phyloP scores from a whole-genome alignment of 2,888 invertebrate species.

The Isoperla grammatica region DNA sequence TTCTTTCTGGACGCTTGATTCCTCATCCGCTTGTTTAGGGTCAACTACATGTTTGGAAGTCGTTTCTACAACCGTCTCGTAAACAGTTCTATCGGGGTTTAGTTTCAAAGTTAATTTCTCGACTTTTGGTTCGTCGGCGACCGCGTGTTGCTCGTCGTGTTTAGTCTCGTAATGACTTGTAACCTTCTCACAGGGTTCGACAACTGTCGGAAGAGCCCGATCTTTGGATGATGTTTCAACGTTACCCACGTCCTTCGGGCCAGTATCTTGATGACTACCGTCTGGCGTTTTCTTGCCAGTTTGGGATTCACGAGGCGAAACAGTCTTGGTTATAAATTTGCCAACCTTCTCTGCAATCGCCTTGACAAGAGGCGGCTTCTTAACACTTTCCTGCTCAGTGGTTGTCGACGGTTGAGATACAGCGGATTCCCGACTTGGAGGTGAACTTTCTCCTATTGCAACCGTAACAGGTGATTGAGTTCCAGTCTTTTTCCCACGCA shows the following conservation, averaged over 20 bases:
- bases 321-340: not conserved
- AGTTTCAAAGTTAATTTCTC: conserved; percentile 27
- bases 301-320: not conserved
- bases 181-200: no score
- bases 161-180: no score
- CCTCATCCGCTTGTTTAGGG: not conserved
- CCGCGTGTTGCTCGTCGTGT: not conserved
- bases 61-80: conserved; percentile 1
- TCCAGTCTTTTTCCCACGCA: not conserved
- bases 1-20: conserved; percentile 10
- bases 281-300: no score
- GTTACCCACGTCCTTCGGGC: no score
- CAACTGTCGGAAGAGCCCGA: no score
- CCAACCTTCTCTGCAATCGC: conserved; percentile 1
- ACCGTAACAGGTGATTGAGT: not conserved
- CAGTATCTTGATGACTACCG: no score
- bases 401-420: not conserved
- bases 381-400: not conserved
- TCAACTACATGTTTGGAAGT: not conserved
- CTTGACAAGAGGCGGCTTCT: not conserved
- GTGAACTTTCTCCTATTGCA: no score
- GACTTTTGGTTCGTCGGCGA: conserved; percentile 16
- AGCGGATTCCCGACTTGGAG: no score
- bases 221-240: no score
- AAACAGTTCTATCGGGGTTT: conserved; percentile 21